A percentile compares a stretch with the other conserved stretches of the same genome.
Conservation (phyloP, 30 jellyfish, hydroid and myxozoan genomes). For the Pelagia noctiluca region DNA sequence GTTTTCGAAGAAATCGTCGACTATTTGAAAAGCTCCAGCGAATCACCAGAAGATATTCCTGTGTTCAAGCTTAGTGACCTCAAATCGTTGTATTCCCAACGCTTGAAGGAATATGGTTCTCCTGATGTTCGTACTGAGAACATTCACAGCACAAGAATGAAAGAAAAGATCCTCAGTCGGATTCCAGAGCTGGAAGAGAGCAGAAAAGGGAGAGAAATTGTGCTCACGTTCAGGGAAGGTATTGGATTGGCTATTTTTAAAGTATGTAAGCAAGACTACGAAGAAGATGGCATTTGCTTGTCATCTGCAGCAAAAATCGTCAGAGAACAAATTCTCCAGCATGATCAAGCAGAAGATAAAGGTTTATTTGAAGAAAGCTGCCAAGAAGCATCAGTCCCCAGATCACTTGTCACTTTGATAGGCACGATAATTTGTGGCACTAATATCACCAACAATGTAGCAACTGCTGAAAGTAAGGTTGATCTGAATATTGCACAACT, state of each 20-base stretch:
- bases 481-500: not conserved
- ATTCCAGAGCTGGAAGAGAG: too few species aligned
- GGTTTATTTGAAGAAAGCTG: constrained; percentile 8
- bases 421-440: constrained; percentile 29
- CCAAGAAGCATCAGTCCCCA: constrained; percentile 38
- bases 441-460: not conserved
- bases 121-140: too few species aligned
- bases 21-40: not conserved
- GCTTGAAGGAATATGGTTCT: not conserved
- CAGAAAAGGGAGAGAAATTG: too few species aligned
- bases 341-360: constrained; percentile 14
- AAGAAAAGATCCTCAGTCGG: too few species aligned
- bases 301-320: constrained; percentile 24
- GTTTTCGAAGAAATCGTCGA: not conserved
- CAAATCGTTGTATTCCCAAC: not conserved
- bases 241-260: too few species aligned
- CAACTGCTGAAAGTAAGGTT: too few species aligned
- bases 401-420: constrained; percentile 26
- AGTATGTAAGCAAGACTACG: constrained; percentile 3
- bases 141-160: too few species aligned
- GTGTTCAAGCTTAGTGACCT: constrained; percentile 1
- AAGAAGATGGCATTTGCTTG: constrained; percentile 34
- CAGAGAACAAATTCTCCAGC: not conserved
- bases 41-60: not conserved
- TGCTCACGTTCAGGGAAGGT: too few species aligned